Evolutionary conservation across 1,140 invertebrate species (phyloP).

Genomic region (Halictus rubicundus): DNA sequence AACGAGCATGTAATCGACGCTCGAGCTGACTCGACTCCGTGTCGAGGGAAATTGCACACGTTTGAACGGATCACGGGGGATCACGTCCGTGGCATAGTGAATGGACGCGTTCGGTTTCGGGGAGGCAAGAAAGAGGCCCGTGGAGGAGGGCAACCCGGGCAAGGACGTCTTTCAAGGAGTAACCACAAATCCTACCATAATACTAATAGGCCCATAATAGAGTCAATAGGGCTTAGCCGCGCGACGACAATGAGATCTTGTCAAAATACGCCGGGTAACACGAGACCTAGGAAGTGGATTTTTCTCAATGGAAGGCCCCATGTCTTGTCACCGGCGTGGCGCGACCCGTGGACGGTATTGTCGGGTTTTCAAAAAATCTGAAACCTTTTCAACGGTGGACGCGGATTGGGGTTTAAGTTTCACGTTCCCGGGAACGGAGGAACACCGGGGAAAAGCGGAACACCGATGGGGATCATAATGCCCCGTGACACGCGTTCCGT

Average conservation of each 20-base stretch:
- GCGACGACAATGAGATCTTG: slow-evolving; percentile 79
- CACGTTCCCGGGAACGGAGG: slow-evolving; percentile 53
- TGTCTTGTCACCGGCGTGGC: slow-evolving; percentile 49
- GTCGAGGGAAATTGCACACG: slow-evolving; percentile 40
- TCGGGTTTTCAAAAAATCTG: slow-evolving; percentile 75
- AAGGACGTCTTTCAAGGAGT: slow-evolving; percentile 68
- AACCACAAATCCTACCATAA: slow-evolving; percentile 80
- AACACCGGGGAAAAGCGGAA: slow-evolving; percentile 43
- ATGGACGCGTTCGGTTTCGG: slow-evolving; percentile 49
- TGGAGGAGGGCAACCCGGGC: slow-evolving; percentile 43
- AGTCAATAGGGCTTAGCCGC: slow-evolving; percentile 79
- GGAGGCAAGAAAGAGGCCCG: slow-evolving; percentile 65
- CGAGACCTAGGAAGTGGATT: slow-evolving; percentile 79
- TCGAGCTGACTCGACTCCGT: slow-evolving; percentile 25
- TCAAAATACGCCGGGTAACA: slow-evolving; percentile 80
- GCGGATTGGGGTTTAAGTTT: slow-evolving; percentile 77
- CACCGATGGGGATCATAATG: slow-evolving; percentile 39
- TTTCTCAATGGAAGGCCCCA: slow-evolving; percentile 74
- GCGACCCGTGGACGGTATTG: slow-evolving; percentile 53
- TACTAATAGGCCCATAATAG: slow-evolving; percentile 81
- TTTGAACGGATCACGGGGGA: slow-evolving; percentile 29
- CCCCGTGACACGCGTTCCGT: slow-evolving; percentile 62
- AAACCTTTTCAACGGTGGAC: slow-evolving; percentile 64
- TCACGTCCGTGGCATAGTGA: slow-evolving; percentile 29
- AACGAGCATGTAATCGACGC: not conserved